Percentiles rank a stretch among this genome's conserved stretches.
Evolutionary conservation across 2,888 invertebrate genomes (phyloP).

Genomic region (Apamea sordens): DNA sequence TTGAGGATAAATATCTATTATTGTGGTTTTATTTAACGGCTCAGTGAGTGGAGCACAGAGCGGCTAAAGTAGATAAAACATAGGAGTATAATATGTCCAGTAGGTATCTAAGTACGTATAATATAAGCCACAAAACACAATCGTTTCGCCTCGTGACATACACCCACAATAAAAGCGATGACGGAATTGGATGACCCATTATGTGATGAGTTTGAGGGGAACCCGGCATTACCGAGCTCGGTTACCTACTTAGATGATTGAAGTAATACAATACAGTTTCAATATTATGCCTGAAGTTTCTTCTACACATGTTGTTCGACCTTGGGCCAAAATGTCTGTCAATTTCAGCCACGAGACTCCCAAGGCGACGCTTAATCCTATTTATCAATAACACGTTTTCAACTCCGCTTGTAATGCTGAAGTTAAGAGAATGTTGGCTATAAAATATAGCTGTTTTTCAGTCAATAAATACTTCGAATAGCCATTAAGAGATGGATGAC

Average conservation of each 20-base stretch:
- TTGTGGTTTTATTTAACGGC: constrained; percentile 10
- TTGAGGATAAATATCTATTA: constrained; percentile 15
- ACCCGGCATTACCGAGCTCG: constrained; percentile 1
- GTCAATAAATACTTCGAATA: constrained; percentile 40
- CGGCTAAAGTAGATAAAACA: not conserved
- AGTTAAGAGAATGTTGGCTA: constrained; percentile 20
- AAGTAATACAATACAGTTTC: constrained; percentile 1
- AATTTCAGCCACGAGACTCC: constrained; percentile 31
- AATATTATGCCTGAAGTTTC: constrained; percentile 3
- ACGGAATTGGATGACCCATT: constrained; percentile 36
- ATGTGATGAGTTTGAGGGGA: constrained; percentile 22
- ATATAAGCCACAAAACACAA: constrained; percentile 13
- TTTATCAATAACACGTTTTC: constrained; percentile 35
- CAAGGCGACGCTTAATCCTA: constrained; percentile 43
- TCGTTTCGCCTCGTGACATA: constrained; percentile 21
- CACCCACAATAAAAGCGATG: constrained; percentile 15
- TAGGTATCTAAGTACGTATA: not conserved
- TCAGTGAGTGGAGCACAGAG: not conserved
- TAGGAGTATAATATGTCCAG: constrained; percentile 1
- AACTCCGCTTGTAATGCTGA: not conserved
- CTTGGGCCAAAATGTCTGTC: constrained; percentile 36
- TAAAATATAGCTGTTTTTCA: constrained; percentile 37
- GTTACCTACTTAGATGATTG: constrained; percentile 32
- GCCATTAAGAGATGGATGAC: constrained; percentile 33
- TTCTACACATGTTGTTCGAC: constrained; percentile 6